These are phyloP conservation scores for Lordiphosa clarofinis DNA, from an alignment of 1,140 invertebrate genomes.

Conservation along the genomic window DNA sequence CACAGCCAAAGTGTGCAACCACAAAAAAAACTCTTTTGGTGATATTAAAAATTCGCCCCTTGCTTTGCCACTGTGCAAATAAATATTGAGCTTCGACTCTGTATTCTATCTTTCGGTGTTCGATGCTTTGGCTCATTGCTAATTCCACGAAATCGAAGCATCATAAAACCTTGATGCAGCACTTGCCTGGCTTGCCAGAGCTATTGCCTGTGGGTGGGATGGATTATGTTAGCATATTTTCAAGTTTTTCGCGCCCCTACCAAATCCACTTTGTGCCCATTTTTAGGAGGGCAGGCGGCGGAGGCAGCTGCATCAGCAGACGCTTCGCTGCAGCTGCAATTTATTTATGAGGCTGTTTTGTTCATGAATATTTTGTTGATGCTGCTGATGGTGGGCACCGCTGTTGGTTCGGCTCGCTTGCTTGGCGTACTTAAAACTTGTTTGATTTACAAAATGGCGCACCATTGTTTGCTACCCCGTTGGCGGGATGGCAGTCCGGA, in stretches of 20 bases:
- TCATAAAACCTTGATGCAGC: too few relatives aligned
- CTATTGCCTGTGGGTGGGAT: conserved; percentile 9
- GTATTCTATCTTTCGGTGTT: too few relatives aligned
- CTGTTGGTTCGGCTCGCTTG: conserved; percentile 18
- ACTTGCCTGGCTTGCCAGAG: too few relatives aligned
- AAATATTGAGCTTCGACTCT: conserved; percentile 33
- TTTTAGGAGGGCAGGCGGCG: conserved; percentile 15
- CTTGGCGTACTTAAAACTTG: conserved; percentile 39
- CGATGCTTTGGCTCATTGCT: too few relatives aligned
- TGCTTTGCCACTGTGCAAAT: conserved; percentile 27
- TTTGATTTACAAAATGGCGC: conserved; percentile 50
- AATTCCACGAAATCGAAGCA: too few relatives aligned
- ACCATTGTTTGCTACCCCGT: conserved; percentile 27
- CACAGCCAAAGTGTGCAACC: neutral
- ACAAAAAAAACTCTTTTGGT: too few relatives aligned
- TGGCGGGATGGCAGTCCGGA: conserved; percentile 4
- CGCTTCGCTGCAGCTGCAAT: too few relatives aligned
- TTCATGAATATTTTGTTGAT: conserved; percentile 55
- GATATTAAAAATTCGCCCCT: conserved; percentile 49
- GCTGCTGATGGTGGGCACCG: conserved; percentile 14
- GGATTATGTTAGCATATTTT: conserved; percentile 49
- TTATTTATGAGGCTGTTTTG: too few relatives aligned
- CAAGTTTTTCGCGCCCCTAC: conserved; percentile 49
- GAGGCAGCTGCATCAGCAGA: too few relatives aligned
- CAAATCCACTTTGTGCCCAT: conserved; percentile 41